These are phyloP conservation scores for Formica aserva DNA, from an alignment of 2,888 invertebrate genomes.

Conservation along the genomic window DNA sequence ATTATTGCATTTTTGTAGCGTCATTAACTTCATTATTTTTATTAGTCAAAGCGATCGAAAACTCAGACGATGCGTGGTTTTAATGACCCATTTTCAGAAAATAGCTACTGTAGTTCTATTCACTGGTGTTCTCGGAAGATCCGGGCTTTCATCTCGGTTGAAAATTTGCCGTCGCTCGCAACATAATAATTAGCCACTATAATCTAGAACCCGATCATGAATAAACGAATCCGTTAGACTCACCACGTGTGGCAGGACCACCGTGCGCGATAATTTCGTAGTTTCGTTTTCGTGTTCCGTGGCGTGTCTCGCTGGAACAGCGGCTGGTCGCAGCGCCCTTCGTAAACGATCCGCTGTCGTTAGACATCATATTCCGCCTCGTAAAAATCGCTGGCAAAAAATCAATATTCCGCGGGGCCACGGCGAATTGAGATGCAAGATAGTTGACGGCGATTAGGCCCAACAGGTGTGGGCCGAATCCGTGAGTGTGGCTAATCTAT, in stretches of 20 bases:
- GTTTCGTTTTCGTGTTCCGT: constrained; percentile 26
- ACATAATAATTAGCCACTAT: constrained; percentile 21
- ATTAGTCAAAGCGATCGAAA: background rate
- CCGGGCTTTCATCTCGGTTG: background rate
- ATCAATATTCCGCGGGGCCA: constrained; percentile 75
- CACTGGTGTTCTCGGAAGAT: constrained; percentile 26
- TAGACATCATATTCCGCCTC: constrained; percentile 62
- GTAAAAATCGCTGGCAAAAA: constrained; percentile 73
- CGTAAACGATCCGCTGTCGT: constrained; percentile 61
- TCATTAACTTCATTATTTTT: background rate
- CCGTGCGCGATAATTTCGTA: constrained; percentile 56
- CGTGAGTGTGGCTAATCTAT: constrained; percentile 75
- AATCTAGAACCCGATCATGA: constrained; percentile 34
- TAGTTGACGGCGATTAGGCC: constrained; percentile 76
- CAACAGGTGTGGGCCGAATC: constrained; percentile 64
- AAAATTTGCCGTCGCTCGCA: constrained; percentile 24
- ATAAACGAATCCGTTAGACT: constrained; percentile 38
- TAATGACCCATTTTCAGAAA: constrained; percentile 2
- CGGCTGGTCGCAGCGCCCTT: background rate
- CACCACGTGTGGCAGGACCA: constrained; percentile 59
- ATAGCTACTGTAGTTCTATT: constrained; percentile 7
- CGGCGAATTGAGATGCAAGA: constrained; percentile 79
- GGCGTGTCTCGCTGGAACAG: background rate
- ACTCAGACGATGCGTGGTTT: background rate
- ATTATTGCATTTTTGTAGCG: background rate